These are phyloP conservation scores for Cyphomyrus plagiostoma DNA, from an alignment of 2,113 vertebrate species.

Conservation along the genomic window DNA sequence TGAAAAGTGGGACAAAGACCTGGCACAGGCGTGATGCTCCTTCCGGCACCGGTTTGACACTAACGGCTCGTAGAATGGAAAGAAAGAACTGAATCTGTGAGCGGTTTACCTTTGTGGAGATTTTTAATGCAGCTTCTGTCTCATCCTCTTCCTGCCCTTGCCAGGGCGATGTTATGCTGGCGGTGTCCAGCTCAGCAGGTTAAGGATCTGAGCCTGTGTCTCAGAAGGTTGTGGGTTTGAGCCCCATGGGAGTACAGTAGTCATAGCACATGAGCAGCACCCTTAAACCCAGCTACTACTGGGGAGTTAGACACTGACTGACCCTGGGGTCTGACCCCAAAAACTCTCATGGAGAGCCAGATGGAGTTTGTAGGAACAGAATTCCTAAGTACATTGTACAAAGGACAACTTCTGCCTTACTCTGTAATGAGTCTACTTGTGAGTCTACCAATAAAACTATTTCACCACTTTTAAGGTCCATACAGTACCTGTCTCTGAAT, in stretches of 20 bases:
- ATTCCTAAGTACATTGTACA: slow-evolving; percentile 3
- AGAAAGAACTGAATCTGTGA: background rate
- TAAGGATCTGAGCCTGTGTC: background rate
- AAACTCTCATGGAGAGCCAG: background rate
- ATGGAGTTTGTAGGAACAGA: background rate
- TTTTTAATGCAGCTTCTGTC: slow-evolving; percentile 22
- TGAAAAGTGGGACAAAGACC: slow-evolving; percentile 33
- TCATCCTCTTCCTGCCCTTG: background rate
- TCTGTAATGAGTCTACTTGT: slow-evolving; percentile 11
- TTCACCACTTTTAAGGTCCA: slow-evolving; percentile 13
- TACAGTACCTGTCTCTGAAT: background rate
- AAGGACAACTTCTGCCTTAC: background rate
- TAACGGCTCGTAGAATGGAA: slow-evolving; percentile 33
- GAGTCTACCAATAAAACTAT: slow-evolving; percentile 13
- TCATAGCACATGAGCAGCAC: background rate
- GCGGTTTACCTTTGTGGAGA: slow-evolving; percentile 11
- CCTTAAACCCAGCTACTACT: background rate
- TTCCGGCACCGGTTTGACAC: slow-evolving; percentile 26
- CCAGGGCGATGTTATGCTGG: background rate
- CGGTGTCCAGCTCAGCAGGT: background rate
- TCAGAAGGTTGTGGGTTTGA: background rate
- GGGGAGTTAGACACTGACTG: background rate
- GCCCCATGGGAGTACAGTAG: background rate
- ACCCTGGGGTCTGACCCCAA: background rate
- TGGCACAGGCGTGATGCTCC: slow-evolving; percentile 26